Base-by-base conservation (phyloP, 2,888 invertebrate genomes). In the Seira sanloemensis region DNA sequence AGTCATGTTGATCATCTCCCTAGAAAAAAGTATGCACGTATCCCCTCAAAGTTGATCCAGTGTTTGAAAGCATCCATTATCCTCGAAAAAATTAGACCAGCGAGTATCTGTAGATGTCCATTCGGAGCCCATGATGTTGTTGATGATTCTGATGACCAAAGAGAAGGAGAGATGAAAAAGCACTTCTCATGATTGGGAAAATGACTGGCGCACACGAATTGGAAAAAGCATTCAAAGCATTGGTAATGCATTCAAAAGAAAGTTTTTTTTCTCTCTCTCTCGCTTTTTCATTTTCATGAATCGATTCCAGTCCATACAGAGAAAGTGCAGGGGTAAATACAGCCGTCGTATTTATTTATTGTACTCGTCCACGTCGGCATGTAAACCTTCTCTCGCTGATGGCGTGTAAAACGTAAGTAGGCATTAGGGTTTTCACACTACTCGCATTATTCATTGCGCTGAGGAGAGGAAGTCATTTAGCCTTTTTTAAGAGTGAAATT, bases 111-210 rank as follows among this genome's bases (percentile, higher is more conserved):
- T n/a, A n/a, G 50, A 50, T 50, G 50, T 50, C 50, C 50, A 50
- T 50, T 50, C n/a, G 16, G 12, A 50, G 12, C n/a, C n/a, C 50
- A 50, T 50, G 50, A 82, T 37, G 73, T 54, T 77, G 37, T 78
- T 83, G 83, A 50, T 50, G 50, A 50, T 77, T 23, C 77, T 83
- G 83, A 50, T 50, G 50, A 50, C 83, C 83, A 83, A 68, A 74
- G 50, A 78, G 77, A 68, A 37, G 76, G 73, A 73, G 74, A 77
- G 78, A 83, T 78, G 83, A 78, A 78, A 82, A 83, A 83, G 83
- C 83, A 83, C 83, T 83, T 83, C 78, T 78, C 73, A 74, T 83
- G 83, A 83, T 83, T 83, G 83, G 78, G 77, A 77, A 83, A 83
- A 78, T 78, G 83, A 83, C 73, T 78, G 77, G 37, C 73, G 72